phyloP scores from a whole-genome alignment of 2,888 invertebrate species.

The Drosophila longiperda region DNA sequence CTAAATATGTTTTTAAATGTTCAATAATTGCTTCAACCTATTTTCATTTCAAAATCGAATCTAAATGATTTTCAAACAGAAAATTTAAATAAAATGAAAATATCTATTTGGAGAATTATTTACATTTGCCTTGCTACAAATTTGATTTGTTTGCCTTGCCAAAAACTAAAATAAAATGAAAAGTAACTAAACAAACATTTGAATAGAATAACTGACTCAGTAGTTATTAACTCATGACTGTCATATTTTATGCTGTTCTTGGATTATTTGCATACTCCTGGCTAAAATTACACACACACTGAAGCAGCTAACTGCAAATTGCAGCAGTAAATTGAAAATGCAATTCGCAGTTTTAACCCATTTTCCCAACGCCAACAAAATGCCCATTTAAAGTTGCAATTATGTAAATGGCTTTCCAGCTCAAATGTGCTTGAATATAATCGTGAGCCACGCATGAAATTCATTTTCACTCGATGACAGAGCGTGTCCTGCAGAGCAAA shows the following conservation, averaged over 20 bases:
- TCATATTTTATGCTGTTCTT: background rate
- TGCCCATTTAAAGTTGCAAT: slow-evolving; percentile 40
- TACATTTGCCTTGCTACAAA: slow-evolving; percentile 32
- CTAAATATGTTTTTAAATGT: background rate
- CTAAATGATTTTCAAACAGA: slow-evolving; percentile 8
- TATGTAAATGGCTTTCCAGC: slow-evolving; percentile 61
- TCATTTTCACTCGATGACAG: slow-evolving; percentile 20
- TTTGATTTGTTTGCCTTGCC: slow-evolving; percentile 1
- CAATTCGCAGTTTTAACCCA: slow-evolving; percentile 44
- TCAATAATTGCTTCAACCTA: too few relatives aligned
- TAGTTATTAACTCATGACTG: background rate
- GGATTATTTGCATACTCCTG: slow-evolving; percentile 5
- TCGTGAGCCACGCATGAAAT: slow-evolving; percentile 9
- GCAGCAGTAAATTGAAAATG: slow-evolving; percentile 56
- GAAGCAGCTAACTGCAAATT: slow-evolving; percentile 38
- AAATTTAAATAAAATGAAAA: slow-evolving; percentile 30
- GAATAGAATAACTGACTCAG: background rate
- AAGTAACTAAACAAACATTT: slow-evolving; percentile 7
- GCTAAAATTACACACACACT: slow-evolving; percentile 11
- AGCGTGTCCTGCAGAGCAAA: slow-evolving; percentile 12
- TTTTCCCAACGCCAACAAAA: slow-evolving; percentile 30
- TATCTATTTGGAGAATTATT: slow-evolving; percentile 18
- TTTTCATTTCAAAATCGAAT: background rate
- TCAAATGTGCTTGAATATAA: slow-evolving; percentile 15
- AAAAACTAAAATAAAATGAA: background rate